Evolutionary conservation across 2,888 invertebrate species (phyloP).

Genomic region (Eustalomyia histrio): DNA sequence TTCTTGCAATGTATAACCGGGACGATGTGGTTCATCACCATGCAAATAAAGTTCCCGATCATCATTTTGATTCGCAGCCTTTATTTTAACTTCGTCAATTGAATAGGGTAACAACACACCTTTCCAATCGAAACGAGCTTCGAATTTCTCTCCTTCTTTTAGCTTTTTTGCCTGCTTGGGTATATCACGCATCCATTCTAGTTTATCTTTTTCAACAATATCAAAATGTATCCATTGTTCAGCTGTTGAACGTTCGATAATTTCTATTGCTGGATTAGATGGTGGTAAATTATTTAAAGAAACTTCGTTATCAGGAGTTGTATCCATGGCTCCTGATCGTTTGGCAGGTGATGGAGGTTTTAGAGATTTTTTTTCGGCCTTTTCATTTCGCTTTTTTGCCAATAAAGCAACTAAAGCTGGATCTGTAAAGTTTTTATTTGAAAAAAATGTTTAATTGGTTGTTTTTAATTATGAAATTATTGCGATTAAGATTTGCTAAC

Average conservation of each 20-base stretch:
- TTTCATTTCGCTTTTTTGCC: slow-evolving; percentile 68
- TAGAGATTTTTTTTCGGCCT: slow-evolving; percentile 26
- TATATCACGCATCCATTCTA: slow-evolving; percentile 91
- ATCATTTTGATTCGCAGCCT: slow-evolving; percentile 75
- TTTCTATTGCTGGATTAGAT: slow-evolving; percentile 80
- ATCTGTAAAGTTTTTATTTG: slow-evolving; percentile 67
- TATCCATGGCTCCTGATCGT: slow-evolving; percentile 39
- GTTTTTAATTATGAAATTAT: too few relatives aligned
- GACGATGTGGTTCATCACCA: slow-evolving; percentile 93
- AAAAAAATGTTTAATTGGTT: too few relatives aligned
- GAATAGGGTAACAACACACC: slow-evolving; percentile 87
- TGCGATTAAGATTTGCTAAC: too few relatives aligned
- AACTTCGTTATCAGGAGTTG: not conserved
- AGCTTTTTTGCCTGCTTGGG: slow-evolving; percentile 82
- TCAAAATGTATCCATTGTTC: slow-evolving; percentile 92
- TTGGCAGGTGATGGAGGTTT: not conserved
- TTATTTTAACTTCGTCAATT: slow-evolving; percentile 11
- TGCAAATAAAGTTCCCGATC: slow-evolving; percentile 90
- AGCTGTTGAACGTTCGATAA: slow-evolving; percentile 82
- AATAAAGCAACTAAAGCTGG: slow-evolving; percentile 73
- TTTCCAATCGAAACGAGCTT: slow-evolving; percentile 91
- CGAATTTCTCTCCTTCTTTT: slow-evolving; percentile 84
- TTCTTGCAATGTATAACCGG: slow-evolving; percentile 95
- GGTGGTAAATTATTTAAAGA: slow-evolving; percentile 54
- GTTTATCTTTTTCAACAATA: slow-evolving; percentile 90